Base-by-base conservation (phyloP, 2,888 invertebrate genomes). In the Megamerina dolium region DNA sequence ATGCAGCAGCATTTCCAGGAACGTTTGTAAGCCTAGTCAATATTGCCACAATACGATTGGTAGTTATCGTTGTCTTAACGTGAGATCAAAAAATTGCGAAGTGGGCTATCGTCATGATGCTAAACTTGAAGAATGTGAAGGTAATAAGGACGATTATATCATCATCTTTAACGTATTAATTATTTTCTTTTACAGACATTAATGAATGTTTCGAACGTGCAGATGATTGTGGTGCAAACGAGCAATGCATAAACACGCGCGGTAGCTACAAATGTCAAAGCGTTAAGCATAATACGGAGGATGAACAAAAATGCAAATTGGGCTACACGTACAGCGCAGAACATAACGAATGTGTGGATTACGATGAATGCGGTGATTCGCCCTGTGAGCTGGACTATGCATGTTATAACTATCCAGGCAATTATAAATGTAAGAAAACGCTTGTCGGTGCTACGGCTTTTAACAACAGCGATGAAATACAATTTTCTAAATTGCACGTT, bases 171-270 rank as follows among this genome's bases (percentile, higher is more conserved):
- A 31, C 31, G 9, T 4, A 13, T 2, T 14, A 5, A 5, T 21
- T n/a, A n/a, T n/a, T 12, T 13, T 27, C 26, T 9, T 2, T 12
- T 37, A n/a, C 17, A 85, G 87, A n/a, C n/a, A n/a, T 86, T 44
- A 82, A 87, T 57, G 87, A 87, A 57, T 87, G 87, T 52, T 70
- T 75, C 0, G 77, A 78, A 3, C 90, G 90, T 0, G 82, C 85
- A 0, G 90, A 81, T 64, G 72, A 78, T 2, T 87, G 87, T 57
- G 77, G 80, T 58, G 75, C 75, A 4, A 73, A 77, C 13, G 81
- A 85, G 63, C 73, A 79, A 58, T 87, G 86, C 63, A 74, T 83
- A 56, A 87, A 87, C 64, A 81, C 79, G 0, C 78, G 79, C 51
- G 85, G 87, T 12, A 76, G 76, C 46, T 87, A 80, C 67, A 78